phyloP scores from a whole-genome alignment of 2,797 vertebrate species.

The Eidolon dupreanum region DNA sequence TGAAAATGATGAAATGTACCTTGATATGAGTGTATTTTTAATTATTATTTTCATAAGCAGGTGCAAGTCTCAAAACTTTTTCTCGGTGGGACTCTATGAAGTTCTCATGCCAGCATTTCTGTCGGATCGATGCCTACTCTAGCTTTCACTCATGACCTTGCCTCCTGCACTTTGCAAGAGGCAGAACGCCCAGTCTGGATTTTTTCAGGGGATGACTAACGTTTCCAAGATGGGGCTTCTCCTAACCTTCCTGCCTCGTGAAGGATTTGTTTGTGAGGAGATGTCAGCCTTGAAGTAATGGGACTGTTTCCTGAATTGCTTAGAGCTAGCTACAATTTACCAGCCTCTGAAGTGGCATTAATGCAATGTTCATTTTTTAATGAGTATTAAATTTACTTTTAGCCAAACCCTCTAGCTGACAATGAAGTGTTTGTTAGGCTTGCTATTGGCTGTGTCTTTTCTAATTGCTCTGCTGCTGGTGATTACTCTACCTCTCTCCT shows the following conservation, averaged over 20 bases:
- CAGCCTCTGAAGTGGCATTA: slow-evolving; percentile 75
- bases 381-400: slow-evolving; percentile 82
- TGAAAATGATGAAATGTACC: slow-evolving; percentile 71
- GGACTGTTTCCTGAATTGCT: slow-evolving; percentile 67
- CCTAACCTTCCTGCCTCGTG: background rate
- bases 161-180: background rate
- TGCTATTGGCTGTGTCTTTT: slow-evolving; percentile 63
- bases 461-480: slow-evolving; percentile 72
- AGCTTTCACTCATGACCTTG: background rate
- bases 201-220: background rate
- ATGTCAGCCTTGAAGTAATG: slow-evolving; percentile 34
- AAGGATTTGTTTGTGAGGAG: slow-evolving; percentile 44
- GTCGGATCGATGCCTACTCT: background rate
- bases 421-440: slow-evolving; percentile 54
- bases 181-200: background rate
- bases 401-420: slow-evolving; percentile 78
- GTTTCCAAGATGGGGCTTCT: background rate
- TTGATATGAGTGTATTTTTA: slow-evolving; percentile 62
- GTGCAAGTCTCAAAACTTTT: slow-evolving; percentile 51
- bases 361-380: slow-evolving; percentile 75
- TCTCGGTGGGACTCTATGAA: background rate
- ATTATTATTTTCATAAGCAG: slow-evolving; percentile 62
- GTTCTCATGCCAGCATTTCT: background rate
- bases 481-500: slow-evolving; percentile 62
- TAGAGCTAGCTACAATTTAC: slow-evolving; percentile 63